Conservation (phyloP, 1,140 invertebrate genomes). For the Oedothorax gibbosus region DNA sequence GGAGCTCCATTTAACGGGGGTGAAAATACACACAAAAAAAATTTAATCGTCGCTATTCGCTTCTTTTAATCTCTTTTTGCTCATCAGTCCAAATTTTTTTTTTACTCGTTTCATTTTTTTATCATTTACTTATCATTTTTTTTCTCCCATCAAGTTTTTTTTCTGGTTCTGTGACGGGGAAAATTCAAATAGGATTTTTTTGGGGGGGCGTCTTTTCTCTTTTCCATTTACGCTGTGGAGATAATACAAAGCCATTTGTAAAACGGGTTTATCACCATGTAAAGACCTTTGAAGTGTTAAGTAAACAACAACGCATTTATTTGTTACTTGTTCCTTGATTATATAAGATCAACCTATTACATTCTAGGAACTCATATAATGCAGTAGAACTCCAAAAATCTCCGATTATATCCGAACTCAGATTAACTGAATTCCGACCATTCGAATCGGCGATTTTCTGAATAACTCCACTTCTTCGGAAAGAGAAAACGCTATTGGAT, state of each 20-base stretch:
- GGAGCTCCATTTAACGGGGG: not conserved
- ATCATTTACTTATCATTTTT: slow-evolving; percentile 40
- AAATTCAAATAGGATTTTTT: slow-evolving; percentile 44
- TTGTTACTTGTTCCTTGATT: too few relatives aligned
- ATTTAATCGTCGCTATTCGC: slow-evolving; percentile 57
- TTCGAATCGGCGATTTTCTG: too few relatives aligned
- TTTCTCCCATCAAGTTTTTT: not conserved
- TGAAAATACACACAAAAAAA: slow-evolving; percentile 38
- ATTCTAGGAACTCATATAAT: too few relatives aligned
- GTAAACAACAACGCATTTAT: too few relatives aligned
- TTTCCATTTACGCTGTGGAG: slow-evolving; percentile 33
- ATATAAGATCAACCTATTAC: too few relatives aligned
- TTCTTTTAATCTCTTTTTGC: slow-evolving; percentile 56
- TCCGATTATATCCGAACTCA: too few relatives aligned
- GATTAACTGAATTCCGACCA: too few relatives aligned
- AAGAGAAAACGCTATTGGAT: too few relatives aligned
- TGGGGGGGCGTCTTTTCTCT: too few relatives aligned
- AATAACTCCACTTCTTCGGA: too few relatives aligned
- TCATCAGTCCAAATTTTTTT: slow-evolving; percentile 47
- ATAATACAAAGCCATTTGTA: slow-evolving; percentile 60
- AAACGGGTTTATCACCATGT: slow-evolving; percentile 57
- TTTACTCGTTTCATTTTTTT: slow-evolving; percentile 32
- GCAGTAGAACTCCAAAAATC: too few relatives aligned
- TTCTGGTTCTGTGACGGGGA: slow-evolving; percentile 1
- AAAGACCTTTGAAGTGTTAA: slow-evolving; percentile 27